Conservation (phyloP, 2,888 invertebrate species). For the Pherbina coryleti region DNA sequence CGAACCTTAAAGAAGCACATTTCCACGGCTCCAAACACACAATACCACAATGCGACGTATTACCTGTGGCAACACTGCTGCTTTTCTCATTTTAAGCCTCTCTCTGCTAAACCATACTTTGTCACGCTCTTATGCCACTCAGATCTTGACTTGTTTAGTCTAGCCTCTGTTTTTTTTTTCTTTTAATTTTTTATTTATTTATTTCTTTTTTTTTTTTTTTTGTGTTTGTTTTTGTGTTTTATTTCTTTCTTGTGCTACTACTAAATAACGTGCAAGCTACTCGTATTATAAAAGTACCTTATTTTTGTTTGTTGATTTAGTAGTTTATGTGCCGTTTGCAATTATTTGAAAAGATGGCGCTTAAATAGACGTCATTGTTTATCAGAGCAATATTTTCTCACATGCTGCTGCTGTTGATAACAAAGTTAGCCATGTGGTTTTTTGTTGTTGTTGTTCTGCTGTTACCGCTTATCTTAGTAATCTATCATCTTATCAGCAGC, state of each 20-base stretch:
- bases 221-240: no score
- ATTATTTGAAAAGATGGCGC: background rate
- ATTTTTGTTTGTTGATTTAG: background rate
- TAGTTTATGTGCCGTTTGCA: background rate
- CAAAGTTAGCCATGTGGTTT: background rate
- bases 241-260: no score
- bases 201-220: no score
- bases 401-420: constrained; percentile 15
- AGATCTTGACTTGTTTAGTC: background rate
- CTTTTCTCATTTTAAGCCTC: background rate
- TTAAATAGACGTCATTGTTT: constrained; percentile 22
- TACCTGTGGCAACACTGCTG: background rate
- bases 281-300: background rate
- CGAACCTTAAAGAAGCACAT: no score
- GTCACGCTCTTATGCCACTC: no score
- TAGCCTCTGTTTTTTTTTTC: background rate
- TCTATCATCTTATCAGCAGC: constrained; percentile 10
- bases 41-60: no score
- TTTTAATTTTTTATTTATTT: background rate
- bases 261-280: background rate
- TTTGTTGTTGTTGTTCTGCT: background rate
- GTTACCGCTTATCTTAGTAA: background rate
- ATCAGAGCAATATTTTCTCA: background rate
- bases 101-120: no score
- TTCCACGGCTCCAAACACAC: no score